These are phyloP conservation scores for Homalodisca vitripennis DNA, from an alignment of 1,140 invertebrate genomes.

Conservation along the genomic window DNA sequence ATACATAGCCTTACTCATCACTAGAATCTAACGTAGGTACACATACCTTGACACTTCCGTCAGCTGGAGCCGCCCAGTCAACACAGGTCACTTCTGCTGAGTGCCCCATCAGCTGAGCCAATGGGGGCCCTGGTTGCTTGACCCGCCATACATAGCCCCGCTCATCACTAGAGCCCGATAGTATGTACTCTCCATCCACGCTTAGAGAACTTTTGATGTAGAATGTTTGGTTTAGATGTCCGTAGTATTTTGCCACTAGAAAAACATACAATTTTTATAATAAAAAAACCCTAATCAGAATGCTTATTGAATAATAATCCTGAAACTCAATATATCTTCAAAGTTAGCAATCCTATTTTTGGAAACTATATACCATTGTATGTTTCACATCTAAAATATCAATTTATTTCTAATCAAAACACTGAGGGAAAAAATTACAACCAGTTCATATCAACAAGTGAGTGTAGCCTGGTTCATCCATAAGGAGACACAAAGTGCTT, in stretches of 20 bases:
- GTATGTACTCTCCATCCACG: slow-evolving; percentile 72
- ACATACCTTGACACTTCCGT: slow-evolving; percentile 52
- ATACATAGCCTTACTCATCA: neutral
- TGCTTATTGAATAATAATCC: too few species aligned
- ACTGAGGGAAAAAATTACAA: too few species aligned
- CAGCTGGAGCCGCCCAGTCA: slow-evolving; percentile 61
- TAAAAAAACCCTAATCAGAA: too few species aligned
- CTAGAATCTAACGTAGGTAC: neutral
- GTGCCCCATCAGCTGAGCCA: slow-evolving; percentile 70
- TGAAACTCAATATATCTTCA: too few species aligned
- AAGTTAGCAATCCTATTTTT: too few species aligned
- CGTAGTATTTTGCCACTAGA: slow-evolving; percentile 51
- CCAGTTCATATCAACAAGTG: too few species aligned
- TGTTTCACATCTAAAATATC: too few species aligned
- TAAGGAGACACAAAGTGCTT: too few species aligned
- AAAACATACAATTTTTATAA: too few species aligned
- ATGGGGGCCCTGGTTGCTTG: slow-evolving; percentile 57
- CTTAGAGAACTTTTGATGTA: slow-evolving; percentile 81
- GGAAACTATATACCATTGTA: too few species aligned
- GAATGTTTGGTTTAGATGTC: slow-evolving; percentile 74
- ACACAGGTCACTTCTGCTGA: slow-evolving; percentile 81
- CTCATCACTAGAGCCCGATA: slow-evolving; percentile 82
- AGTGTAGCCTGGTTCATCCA: too few species aligned
- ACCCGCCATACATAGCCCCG: slow-evolving; percentile 83
- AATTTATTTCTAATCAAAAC: too few species aligned